Conservation (phyloP, 2,888 invertebrate species). For the Tenodera sinensis region DNA sequence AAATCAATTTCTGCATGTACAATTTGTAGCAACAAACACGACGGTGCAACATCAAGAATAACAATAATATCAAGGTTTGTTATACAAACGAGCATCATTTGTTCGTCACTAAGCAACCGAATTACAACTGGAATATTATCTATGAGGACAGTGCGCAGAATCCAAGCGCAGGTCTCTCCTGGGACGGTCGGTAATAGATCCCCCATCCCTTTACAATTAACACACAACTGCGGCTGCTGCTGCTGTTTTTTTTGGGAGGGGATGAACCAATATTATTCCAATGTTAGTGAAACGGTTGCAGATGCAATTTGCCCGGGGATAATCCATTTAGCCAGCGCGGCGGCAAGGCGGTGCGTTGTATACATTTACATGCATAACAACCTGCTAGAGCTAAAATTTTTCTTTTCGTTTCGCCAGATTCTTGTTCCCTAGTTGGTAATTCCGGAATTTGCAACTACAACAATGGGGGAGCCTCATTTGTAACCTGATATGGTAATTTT, state of each 20-base stretch:
- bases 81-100: neutral
- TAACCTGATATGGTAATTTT: neutral
- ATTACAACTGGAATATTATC: neutral
- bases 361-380: neutral
- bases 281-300: constrained; percentile 1
- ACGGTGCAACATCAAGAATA: neutral
- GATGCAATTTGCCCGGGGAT: neutral
- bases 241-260: neutral
- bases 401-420: neutral
- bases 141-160: neutral
- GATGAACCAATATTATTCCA: constrained; percentile 6
- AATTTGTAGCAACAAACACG: neutral
- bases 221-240: neutral
- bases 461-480: neutral
- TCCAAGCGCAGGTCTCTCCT: neutral
- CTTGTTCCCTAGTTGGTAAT: neutral
- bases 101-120: neutral
- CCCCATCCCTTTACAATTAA: neutral
- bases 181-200: neutral
- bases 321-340: neutral
- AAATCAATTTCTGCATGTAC: neutral
- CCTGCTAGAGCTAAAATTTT: neutral
- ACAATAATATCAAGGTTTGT: neutral
- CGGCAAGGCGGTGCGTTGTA: neutral
- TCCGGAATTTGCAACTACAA: neutral